Base-by-base conservation (phyloP, 2,113 vertebrate genomes). In the Uria aalge region DNA sequence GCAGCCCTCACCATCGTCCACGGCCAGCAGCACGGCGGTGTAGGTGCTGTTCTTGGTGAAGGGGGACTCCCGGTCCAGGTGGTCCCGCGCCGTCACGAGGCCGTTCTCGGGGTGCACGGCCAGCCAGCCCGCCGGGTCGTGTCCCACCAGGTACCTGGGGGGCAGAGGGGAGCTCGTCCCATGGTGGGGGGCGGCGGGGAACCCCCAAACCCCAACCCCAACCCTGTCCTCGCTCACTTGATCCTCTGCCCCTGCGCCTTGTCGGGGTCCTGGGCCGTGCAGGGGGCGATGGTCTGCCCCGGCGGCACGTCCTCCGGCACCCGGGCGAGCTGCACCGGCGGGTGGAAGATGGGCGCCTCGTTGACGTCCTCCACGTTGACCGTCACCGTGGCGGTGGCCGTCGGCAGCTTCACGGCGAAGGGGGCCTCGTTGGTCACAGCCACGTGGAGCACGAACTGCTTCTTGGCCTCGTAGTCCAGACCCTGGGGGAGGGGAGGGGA, bases 241-340 rank as follows among this genome's bases (percentile, higher is more conserved):
- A 99, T 96, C 56, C 24, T 98, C 97, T 99, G 99, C 17, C 93
- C 68, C 90, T 96, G 98, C 1, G 78, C 98, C 7, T 47, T 97
- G 93, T 99, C 99, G 0, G 99, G 99, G 93, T 99, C 99, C 63
- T 82, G 98, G 1, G 99, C 99, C 0, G 74, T 98, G 95, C 98
- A 99, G 62, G 93, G 22, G 0, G 97, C 52, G 22, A 99, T 48
- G 0, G 94, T 55, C 41, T 77, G 85, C 52, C 95, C 97, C 0
- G 74, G 2, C 0, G 89, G 30, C 32, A 98, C 55, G 16, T 99
- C 91, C 94, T 99, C 99, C 0, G 23, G 80, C 85, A 97, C 98
- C 0, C 52, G 91, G 1, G 98, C 91, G 0, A 26, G 13, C 90
- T 94, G 98, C 93, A 98, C 83, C 0, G 2, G 15, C 0, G 99